These are phyloP conservation scores for Asteroscopus sphinx DNA, from an alignment of 2,888 invertebrate genomes.

Conservation along the genomic window DNA sequence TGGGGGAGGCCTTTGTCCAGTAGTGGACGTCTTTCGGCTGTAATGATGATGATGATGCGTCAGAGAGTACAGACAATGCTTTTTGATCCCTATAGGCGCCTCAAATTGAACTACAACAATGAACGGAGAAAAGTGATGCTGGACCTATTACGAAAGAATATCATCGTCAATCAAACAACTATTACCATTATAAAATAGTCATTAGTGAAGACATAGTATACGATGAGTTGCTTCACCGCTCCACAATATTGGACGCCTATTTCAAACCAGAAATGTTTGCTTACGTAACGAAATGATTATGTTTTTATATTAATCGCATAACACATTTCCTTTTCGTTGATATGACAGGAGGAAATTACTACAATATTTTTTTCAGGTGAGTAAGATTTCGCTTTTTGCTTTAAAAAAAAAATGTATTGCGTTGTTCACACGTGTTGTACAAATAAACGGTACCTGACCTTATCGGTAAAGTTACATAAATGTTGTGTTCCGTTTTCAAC, in stretches of 20 bases:
- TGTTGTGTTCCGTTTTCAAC: conserved; percentile 58
- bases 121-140: conserved; percentile 32
- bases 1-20: too few relatives aligned
- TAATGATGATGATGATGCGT: too few relatives aligned
- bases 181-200: conserved; percentile 54
- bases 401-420: conserved; percentile 46
- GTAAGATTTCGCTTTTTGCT: conserved; percentile 50
- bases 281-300: conserved; percentile 46
- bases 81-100: conserved; percentile 36
- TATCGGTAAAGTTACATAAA: conserved; percentile 67
- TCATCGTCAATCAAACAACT: conserved; percentile 52
- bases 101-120: conserved; percentile 44
- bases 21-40: too few relatives aligned
- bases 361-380: conserved; percentile 47
- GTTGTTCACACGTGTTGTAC: conserved; percentile 57
- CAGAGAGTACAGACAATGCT: conserved; percentile 30
- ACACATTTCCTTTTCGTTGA: conserved; percentile 30
- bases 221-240: conserved; percentile 42
- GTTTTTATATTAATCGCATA: conserved; percentile 39
- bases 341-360: conserved; percentile 43
- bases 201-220: conserved; percentile 49
- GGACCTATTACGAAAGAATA: conserved; percentile 55
- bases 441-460: conserved; percentile 66
- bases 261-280: conserved; percentile 44
- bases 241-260: conserved; percentile 34